Evolutionary conservation across 2,113 vertebrate species (phyloP).

Genomic region (Sula dactylatra): DNA sequence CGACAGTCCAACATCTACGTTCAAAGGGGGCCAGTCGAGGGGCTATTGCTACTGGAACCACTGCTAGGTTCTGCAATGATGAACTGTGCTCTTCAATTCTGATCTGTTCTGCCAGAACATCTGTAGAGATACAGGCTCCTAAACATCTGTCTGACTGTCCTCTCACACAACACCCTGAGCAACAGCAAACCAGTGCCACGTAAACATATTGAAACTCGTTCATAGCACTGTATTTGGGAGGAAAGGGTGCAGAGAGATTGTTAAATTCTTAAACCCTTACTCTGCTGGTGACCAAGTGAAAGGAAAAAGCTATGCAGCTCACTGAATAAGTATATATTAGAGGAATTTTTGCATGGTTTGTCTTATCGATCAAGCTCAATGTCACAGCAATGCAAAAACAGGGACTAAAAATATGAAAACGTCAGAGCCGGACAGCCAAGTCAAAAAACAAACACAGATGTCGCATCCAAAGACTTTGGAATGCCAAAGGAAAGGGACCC

Average conservation of each 20-base stretch:
- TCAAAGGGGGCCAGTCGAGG: not conserved
- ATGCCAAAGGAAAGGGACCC: not conserved
- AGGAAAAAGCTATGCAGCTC: not conserved
- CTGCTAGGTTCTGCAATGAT: no score
- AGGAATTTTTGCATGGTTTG: not conserved
- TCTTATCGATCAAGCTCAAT: not conserved
- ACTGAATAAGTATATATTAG: not conserved
- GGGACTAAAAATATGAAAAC: not conserved
- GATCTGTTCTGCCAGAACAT: not conserved
- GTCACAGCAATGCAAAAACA: not conserved
- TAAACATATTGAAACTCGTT: not conserved
- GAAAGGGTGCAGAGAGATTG: not conserved
- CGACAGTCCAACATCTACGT: not conserved
- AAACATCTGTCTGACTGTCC: not conserved
- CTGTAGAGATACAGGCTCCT: not conserved
- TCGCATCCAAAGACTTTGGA: not conserved
- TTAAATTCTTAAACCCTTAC: not conserved
- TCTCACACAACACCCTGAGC: not conserved
- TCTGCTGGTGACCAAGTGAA: not conserved
- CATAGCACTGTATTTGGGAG: not conserved
- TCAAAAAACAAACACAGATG: not conserved
- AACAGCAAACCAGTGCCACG: not conserved
- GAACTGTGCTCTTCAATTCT: not conserved
- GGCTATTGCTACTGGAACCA: not conserved
- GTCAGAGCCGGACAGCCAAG: not conserved